A percentile compares a stretch with the other conserved stretches of the same genome.
Conservation (phyloP, 1,140 invertebrate species). For the Plectrocnemia conspersa region DNA sequence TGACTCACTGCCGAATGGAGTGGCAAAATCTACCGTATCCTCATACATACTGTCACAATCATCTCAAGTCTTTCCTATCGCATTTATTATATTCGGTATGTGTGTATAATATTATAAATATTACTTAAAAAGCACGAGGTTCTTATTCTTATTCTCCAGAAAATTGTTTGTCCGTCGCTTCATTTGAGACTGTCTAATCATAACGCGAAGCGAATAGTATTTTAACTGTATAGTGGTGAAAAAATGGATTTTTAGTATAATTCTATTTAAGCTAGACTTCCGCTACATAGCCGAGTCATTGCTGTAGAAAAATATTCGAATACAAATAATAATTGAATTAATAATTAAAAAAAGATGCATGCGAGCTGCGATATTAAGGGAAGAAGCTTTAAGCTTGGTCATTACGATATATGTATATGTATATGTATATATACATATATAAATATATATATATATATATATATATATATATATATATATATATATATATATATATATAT, state of each 20-base stretch:
- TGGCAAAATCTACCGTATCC: too few relatives aligned
- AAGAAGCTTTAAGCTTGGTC: conserved; percentile 34
- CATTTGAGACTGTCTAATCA: conserved; percentile 29
- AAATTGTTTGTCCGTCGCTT: conserved; percentile 18
- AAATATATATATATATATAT: conserved; percentile 7
- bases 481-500: background rate
- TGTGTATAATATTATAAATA: too few relatives aligned
- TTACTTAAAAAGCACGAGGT: too few relatives aligned
- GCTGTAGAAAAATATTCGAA: conserved; percentile 23
- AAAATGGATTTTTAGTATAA: conserved; percentile 28
- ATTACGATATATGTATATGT: conserved; percentile 23
- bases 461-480: background rate
- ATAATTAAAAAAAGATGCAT: conserved; percentile 26
- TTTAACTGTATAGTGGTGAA: conserved; percentile 30
- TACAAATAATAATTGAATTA: conserved; percentile 21
- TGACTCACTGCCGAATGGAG: too few relatives aligned
- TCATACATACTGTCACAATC: too few relatives aligned
- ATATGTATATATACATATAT: conserved; percentile 10
- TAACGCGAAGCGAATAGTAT: conserved; percentile 32
- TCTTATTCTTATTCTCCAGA: too few relatives aligned
- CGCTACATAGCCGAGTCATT: conserved; percentile 32
- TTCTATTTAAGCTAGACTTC: conserved; percentile 33
- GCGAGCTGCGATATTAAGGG: conserved; percentile 30
- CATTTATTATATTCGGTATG: too few relatives aligned
- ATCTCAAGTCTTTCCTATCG: too few relatives aligned